Conservation (phyloP, 1,140 invertebrate species). For the Aphelenchoides fujianensis region DNA sequence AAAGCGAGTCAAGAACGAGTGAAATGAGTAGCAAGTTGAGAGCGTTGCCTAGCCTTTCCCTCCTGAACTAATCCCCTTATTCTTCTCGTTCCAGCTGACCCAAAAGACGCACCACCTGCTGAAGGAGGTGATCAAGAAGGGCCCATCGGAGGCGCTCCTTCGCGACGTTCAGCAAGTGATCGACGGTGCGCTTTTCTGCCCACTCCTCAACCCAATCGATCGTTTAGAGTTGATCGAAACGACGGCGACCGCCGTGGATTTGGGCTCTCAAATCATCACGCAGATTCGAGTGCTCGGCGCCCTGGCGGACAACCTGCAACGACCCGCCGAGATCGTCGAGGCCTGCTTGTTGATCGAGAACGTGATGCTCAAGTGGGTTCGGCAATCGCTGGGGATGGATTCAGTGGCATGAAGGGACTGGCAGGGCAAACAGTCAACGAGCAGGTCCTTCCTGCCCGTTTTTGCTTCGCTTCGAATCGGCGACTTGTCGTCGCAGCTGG, state of each 20-base stretch:
- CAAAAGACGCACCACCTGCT: conserved; percentile 10
- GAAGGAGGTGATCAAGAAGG: conserved; percentile 10
- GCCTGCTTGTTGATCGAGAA: conserved; percentile 55
- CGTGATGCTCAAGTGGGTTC: conserved; percentile 53
- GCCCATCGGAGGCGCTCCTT: not conserved
- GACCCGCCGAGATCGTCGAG: conserved; percentile 46
- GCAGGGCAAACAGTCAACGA: too few relatives aligned
- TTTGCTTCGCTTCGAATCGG: too few relatives aligned
- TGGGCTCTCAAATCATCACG: conserved; percentile 51
- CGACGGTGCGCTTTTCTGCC: not conserved
- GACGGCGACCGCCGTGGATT: conserved; percentile 49
- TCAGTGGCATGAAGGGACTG: too few relatives aligned
- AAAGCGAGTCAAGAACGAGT: not conserved
- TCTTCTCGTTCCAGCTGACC: conserved; percentile 16
- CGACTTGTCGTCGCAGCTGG: too few relatives aligned
- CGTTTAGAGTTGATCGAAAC: conserved; percentile 47
- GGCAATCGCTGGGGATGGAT: not conserved
- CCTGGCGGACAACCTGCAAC: conserved; percentile 53
- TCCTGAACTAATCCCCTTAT: too few relatives aligned
- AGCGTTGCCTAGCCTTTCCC: too few relatives aligned
- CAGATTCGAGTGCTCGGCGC: conserved; percentile 54
- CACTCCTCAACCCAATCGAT: not conserved
- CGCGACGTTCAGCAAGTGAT: not conserved
- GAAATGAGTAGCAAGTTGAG: not conserved
- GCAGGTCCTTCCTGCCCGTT: too few relatives aligned